Percentiles rank a stretch among this genome's conserved stretches.
These are phyloP conservation scores for Drosophila hamatofila DNA, from an alignment of 2,888 invertebrate genomes.

Conservation along the genomic window DNA sequence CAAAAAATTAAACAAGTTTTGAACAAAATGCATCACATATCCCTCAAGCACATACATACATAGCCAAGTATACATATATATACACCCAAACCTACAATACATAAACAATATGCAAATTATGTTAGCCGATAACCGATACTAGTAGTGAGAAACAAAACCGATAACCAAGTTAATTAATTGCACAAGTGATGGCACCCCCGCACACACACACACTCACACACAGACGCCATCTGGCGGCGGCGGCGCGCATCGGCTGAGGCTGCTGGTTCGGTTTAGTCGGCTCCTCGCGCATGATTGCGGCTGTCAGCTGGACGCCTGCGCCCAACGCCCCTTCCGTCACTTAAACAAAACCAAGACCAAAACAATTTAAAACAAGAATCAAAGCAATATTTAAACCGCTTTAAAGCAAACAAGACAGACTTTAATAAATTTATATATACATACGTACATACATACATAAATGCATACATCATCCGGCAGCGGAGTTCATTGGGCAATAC, in stretches of 20 bases:
- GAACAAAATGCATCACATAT: constrained; percentile 56
- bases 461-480: constrained; percentile 13
- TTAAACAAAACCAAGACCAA: constrained; percentile 35
- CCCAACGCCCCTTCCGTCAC: constrained; percentile 14
- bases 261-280: constrained; percentile 70
- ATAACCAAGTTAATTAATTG: constrained; percentile 25
- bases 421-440: constrained; percentile 7
- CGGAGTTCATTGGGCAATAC: constrained; percentile 28
- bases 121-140: constrained; percentile 39
- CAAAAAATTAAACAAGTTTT: constrained; percentile 21
- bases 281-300: constrained; percentile 31
- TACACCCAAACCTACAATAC: constrained; percentile 12
- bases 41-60: constrained; percentile 55
- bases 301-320: constrained; percentile 26
- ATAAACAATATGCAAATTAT: constrained; percentile 43
- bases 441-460: background rate
- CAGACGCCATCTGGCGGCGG: constrained; percentile 43
- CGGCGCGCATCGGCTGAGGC: constrained; percentile 54
- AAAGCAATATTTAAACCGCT: constrained; percentile 10
- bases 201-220: constrained; percentile 12
- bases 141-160: constrained; percentile 11
- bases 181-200: constrained; percentile 17
- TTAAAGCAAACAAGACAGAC: constrained; percentile 9
- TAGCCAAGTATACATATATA: constrained; percentile 19
- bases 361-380: constrained; percentile 22